phyloP scores from a whole-genome alignment of 2,797 vertebrate species.

The Rhodeus uyekii region DNA sequence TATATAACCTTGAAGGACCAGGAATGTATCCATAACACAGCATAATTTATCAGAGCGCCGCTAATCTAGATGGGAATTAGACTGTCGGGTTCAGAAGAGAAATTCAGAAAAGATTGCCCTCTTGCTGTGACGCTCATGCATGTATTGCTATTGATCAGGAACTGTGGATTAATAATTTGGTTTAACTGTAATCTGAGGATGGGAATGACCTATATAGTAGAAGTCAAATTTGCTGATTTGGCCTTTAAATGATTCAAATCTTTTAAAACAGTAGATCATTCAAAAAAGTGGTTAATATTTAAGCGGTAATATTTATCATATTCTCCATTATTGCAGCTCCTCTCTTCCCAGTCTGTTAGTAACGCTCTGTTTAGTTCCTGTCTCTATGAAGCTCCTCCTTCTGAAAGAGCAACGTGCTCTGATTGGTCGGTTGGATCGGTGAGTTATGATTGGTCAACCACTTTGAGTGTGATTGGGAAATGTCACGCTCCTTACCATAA shows the following conservation, averaged over 20 bases:
- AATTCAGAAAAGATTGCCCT: slow-evolving; percentile 9
- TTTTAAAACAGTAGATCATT: not conserved
- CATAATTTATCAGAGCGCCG: slow-evolving; percentile 70
- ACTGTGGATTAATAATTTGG: slow-evolving; percentile 20
- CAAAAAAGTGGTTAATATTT: too few species aligned
- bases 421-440: not conserved
- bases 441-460: not conserved
- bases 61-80: slow-evolving; percentile 41
- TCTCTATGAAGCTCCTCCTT: not conserved
- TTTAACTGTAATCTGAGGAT: slow-evolving; percentile 26
- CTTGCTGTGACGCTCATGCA: slow-evolving; percentile 17
- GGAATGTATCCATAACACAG: slow-evolving; percentile 64
- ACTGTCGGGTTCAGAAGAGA: slow-evolving; percentile 25
- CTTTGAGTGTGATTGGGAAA: not conserved
- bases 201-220: slow-evolving; percentile 4
- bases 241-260: not conserved
- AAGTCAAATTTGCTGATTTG: not conserved
- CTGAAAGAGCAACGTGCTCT: not conserved
- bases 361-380: not conserved
- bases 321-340: too few species aligned
- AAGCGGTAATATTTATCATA: too few species aligned
- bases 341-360: not conserved
- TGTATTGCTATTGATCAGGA: slow-evolving; percentile 38
- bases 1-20: slow-evolving; percentile 72
- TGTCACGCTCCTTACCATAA: not conserved